phyloP scores from a whole-genome alignment of 2,113 vertebrate genomes.

The Hyaena hyaena region DNA sequence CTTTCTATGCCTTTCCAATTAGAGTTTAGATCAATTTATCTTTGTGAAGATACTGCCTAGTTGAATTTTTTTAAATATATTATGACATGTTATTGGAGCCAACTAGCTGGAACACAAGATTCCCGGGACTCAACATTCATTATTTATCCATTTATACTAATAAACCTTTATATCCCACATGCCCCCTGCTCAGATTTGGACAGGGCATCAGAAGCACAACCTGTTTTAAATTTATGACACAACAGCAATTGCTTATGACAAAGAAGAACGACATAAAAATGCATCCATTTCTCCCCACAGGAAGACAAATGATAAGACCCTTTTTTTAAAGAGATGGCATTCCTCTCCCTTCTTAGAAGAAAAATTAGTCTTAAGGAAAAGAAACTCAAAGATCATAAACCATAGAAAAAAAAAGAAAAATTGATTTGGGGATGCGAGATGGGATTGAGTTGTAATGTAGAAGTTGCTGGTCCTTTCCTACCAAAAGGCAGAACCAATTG shows the following conservation, averaged over 20 bases:
- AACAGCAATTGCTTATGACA: conserved; percentile 76
- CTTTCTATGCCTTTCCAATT: conserved; percentile 82
- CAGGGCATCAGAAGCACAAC: conserved; percentile 74
- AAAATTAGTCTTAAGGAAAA: conserved; percentile 81
- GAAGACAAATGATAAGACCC: conserved; percentile 75
- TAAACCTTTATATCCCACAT: conserved; percentile 81
- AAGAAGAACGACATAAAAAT: conserved; percentile 76
- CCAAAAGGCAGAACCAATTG: conserved; percentile 86
- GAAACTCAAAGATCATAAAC: conserved; percentile 80
- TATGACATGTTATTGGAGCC: conserved; percentile 76
- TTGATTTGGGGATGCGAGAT: conserved; percentile 81
- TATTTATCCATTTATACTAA: conserved; percentile 84
- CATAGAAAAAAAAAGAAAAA: conserved; percentile 81
- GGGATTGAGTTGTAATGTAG: conserved; percentile 85
- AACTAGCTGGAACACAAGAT: conserved; percentile 72
- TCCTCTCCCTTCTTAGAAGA: conserved; percentile 65
- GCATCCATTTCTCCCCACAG: conserved; percentile 40
- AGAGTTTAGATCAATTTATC: conserved; percentile 78
- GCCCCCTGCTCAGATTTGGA: conserved; percentile 76
- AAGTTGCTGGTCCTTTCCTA: conserved; percentile 81
- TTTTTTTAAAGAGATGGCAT: neutral
- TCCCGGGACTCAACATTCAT: conserved; percentile 75
- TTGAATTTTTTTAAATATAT: conserved; percentile 79
- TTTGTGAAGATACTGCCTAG: conserved; percentile 74
- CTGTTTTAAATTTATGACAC: conserved; percentile 82